Percentiles rank a stretch among this genome's conserved stretches.
phyloP scores from a whole-genome alignment of 2,797 vertebrate species.

The Todus mexicanus region DNA sequence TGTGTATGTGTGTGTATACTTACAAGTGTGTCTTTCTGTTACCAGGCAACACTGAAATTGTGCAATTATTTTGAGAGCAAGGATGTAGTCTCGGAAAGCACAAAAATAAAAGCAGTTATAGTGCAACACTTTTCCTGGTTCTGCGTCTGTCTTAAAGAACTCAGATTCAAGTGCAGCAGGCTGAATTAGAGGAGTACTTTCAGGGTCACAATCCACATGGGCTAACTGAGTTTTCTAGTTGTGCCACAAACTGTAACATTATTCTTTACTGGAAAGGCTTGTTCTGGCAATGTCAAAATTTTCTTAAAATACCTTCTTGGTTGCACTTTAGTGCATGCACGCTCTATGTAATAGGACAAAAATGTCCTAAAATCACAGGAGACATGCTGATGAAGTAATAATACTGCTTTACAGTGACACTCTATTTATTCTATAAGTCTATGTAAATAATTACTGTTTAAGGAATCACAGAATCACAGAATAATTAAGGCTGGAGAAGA shows the following conservation, averaged over 20 bases:
- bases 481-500: no score
- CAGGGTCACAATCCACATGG: neutral
- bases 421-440: neutral
- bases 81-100: neutral
- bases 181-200: neutral
- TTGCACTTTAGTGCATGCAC: neutral
- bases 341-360: neutral
- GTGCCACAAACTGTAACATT: neutral
- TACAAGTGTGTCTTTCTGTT: neutral
- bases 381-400: neutral
- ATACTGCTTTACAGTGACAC: neutral
- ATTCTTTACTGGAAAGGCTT: neutral
- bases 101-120: neutral
- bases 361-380: neutral
- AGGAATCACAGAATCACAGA: no score
- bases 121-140: neutral
- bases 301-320: neutral
- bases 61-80: neutral
- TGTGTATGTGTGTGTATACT: accelerated
- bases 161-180: neutral
- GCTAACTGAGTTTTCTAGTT: neutral
- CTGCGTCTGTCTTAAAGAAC: neutral
- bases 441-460: neutral
- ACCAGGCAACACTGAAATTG: neutral
- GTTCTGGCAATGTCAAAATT: neutral